Evolutionary conservation across 2,888 invertebrate species (phyloP), one percentile per base, ranked within the genome.

Genomic region (Drosophila affinis): DNA sequence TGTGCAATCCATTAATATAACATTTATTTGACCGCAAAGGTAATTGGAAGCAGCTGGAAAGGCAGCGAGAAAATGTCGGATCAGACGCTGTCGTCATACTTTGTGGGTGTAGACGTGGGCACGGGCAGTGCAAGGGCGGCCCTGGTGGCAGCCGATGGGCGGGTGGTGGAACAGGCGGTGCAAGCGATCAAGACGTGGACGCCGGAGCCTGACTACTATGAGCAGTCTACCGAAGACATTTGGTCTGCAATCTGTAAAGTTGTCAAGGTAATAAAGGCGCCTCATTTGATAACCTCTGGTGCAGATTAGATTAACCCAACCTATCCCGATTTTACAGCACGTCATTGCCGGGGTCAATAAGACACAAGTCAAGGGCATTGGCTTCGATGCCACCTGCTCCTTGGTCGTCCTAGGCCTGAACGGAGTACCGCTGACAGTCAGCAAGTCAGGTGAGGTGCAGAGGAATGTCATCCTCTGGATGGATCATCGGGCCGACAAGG

Each of bases 321-420:
- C 56, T n/a, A 24, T 55, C 63, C 39, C 39, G 12, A 72, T 55
- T 70, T 91, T 91, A 51, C 90, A 96, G 96, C 93, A 93, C 88
- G 94, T 96, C 12, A 91, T 93, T n/a, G 84, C 90, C 53, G 93
- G 93, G 62, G 90, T 94, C 73, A 92, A 93, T 77, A 93, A 93
- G 59, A 91, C 92, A 67, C 92, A 89, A 79, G 93, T 98, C n/a
- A 95, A 94, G 92, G 98, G 98, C 17, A 95, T 99, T 81, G 98
- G 98, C 5, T 98, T 98, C 93, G 98, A 98, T 93, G 98, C 98
- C 17, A 99, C 98, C 12, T 98, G 98, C 91, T 98, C 98, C 0
- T 92, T 99, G 69, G 98, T 97, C 0, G 96, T 95, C 7, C 89
- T 98, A 46, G 97, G 96, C 87, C 92, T 93, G 79, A 92, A 95